Evolutionary conservation across 2,113 vertebrate genomes (phyloP).

Genomic region (Grammomys dolichurus): DNA sequence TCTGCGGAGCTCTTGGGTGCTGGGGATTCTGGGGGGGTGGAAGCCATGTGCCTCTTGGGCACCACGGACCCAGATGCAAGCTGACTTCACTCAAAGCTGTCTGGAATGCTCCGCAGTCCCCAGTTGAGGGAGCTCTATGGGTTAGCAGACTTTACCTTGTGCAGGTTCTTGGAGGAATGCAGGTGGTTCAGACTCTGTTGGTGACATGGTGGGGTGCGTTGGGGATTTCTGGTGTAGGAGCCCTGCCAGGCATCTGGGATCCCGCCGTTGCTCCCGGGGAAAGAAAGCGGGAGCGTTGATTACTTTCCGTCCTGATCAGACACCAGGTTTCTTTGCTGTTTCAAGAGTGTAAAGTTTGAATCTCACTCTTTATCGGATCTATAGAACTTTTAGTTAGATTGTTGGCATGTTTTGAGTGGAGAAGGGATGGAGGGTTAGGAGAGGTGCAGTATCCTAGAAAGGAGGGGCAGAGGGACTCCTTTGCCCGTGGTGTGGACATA

Average conservation of each 20-base stretch:
- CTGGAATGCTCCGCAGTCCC: slow-evolving; percentile 62
- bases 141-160: slow-evolving; percentile 1
- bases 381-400: slow-evolving; percentile 61
- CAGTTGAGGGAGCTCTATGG: slow-evolving; percentile 62
- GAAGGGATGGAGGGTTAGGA: neutral
- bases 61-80: slow-evolving; percentile 63
- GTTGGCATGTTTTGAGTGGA: slow-evolving; percentile 55
- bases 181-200: neutral
- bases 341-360: slow-evolving; percentile 80
- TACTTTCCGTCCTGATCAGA: slow-evolving; percentile 63
- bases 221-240: slow-evolving; percentile 26
- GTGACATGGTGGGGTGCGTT: neutral
- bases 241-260: neutral
- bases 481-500: neutral
- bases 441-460: neutral
- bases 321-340: slow-evolving; percentile 70
- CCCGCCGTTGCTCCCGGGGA: slow-evolving; percentile 17
- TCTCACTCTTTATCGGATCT: slow-evolving; percentile 67
- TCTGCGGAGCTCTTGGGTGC: slow-evolving; percentile 65
- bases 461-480: neutral
- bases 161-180: slow-evolving; percentile 52
- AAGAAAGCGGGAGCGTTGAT: slow-evolving; percentile 56
- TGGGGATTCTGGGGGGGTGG: slow-evolving; percentile 35
- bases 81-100: slow-evolving; percentile 47
- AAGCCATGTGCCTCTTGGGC: slow-evolving; percentile 79